Percentiles rank a stretch among this genome's conserved stretches.
phyloP scores from a whole-genome alignment of 2,113 vertebrate genomes.

The Mungos mungo region DNA sequence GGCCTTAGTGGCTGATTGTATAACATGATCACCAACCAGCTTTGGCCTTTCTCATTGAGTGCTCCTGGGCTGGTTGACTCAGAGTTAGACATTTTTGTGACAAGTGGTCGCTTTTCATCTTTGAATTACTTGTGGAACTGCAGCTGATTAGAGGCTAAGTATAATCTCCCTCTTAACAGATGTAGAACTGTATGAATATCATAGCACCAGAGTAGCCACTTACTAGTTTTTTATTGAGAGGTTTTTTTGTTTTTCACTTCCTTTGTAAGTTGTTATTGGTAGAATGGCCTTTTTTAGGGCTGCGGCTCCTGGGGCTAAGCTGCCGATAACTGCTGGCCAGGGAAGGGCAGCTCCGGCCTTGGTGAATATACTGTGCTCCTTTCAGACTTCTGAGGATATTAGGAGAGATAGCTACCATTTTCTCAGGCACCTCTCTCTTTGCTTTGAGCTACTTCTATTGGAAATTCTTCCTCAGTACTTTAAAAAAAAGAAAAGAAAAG shows the following conservation, averaged over 20 bases:
- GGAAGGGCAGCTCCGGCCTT: not conserved
- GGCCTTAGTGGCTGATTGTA: not conserved
- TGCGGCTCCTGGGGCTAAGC: not conserved
- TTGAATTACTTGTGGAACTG: not conserved
- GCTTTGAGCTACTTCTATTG: not conserved
- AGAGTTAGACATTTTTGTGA: not conserved
- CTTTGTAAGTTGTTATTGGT: not conserved
- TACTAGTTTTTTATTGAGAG: not conserved
- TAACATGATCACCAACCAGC: not conserved
- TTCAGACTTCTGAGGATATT: not conserved
- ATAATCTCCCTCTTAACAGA: constrained; percentile 20
- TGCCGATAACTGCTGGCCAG: not conserved
- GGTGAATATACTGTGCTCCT: not conserved
- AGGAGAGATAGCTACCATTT: not conserved
- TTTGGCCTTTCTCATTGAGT: constrained; percentile 20
- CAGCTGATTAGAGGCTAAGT: not conserved
- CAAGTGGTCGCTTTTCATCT: constrained; percentile 16
- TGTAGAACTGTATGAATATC: not conserved
- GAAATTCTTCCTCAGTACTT: not conserved
- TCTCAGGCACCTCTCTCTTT: not conserved
- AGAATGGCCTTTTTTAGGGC: not conserved
- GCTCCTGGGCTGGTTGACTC: not conserved
- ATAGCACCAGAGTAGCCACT: not conserved
- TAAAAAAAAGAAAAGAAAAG: not conserved
- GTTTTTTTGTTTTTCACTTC: constrained; percentile 23